Percentiles rank a stretch among this genome's conserved stretches.
Conservation (phyloP, 2,797 vertebrate species). For the Gymnoscopelus braueri region DNA sequence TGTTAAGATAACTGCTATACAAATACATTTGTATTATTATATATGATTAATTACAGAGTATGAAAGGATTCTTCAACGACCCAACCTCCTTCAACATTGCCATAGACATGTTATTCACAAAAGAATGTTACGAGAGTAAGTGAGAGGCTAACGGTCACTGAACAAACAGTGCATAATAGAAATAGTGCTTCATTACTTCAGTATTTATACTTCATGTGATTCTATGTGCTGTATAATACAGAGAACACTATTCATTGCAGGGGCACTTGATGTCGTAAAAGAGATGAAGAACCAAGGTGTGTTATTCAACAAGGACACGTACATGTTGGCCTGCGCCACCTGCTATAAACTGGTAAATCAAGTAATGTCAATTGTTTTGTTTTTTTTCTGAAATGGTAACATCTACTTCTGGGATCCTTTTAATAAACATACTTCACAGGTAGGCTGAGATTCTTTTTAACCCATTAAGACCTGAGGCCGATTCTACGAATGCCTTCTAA, state of each 20-base stretch:
- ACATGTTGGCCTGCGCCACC: constrained; percentile 83
- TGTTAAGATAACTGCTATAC: too few species aligned
- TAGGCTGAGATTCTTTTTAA: too few species aligned
- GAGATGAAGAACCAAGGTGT: constrained; percentile 88
- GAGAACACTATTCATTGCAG: constrained; percentile 65
- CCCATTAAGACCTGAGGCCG: too few species aligned
- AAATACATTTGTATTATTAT: too few species aligned
- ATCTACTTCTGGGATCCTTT: neutral
- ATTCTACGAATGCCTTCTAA: too few species aligned
- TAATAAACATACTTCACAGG: too few species aligned
- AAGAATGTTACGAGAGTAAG: constrained; percentile 89
- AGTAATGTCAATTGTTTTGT: neutral
- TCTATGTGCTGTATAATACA: neutral
- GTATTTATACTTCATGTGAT: neutral
- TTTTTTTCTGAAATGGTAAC: neutral
- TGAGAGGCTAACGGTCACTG: neutral
- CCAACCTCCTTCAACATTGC: constrained; percentile 91
- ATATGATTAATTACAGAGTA: constrained; percentile 69
- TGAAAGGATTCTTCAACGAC: constrained; percentile 91
- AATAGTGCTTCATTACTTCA: neutral
- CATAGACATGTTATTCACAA: constrained; percentile 92
- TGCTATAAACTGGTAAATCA: constrained; percentile 90
- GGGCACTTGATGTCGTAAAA: constrained; percentile 84
- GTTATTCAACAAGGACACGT: constrained; percentile 85
- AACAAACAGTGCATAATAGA: neutral